Evolutionary conservation across 1,140 invertebrate species (phyloP).

Genomic region (Hypsibius dujardini): DNA sequence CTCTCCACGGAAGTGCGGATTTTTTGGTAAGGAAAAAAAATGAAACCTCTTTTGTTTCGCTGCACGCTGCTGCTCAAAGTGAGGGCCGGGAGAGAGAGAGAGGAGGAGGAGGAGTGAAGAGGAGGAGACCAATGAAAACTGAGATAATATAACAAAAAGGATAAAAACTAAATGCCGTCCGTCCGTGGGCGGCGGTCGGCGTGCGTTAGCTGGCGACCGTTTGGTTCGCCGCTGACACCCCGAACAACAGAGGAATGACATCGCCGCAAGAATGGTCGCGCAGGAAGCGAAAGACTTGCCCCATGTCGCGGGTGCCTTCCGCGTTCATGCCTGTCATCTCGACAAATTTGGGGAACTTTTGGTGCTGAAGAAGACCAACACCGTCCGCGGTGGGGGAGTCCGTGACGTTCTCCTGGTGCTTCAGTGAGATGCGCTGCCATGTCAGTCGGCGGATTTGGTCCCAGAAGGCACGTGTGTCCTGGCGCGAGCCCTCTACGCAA

Average conservation of each 20-base stretch:
- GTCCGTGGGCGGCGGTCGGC: too few relatives aligned
- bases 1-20: too few relatives aligned
- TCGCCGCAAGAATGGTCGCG: slow-evolving; percentile 44
- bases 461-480: slow-evolving; percentile 24
- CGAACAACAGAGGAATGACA: slow-evolving; percentile 25
- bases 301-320: slow-evolving; percentile 52
- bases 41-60: too few relatives aligned
- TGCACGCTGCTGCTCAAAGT: too few relatives aligned
- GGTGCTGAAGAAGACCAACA: slow-evolving; percentile 1
- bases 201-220: too few relatives aligned
- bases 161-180: too few relatives aligned
- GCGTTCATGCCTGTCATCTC: slow-evolving; percentile 42
- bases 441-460: slow-evolving; percentile 38
- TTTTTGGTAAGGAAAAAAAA: too few relatives aligned
- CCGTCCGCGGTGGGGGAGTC: slow-evolving; percentile 18
- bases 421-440: slow-evolving; percentile 40
- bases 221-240: too few relatives aligned
- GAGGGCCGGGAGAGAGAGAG: too few relatives aligned
- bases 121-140: too few relatives aligned
- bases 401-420: slow-evolving; percentile 33
- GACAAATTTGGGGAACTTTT: slow-evolving; percentile 48
- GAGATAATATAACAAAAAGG: too few relatives aligned
- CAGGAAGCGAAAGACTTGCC: slow-evolving; percentile 50
- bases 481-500: slow-evolving; percentile 30
- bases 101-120: too few relatives aligned